A percentile compares a stretch with the other conserved stretches of the same genome.
These are phyloP conservation scores for Epizoanthus stellaris DNA, from an alignment of 92 coral and sea anemone genomes.

Conservation along the genomic window DNA sequence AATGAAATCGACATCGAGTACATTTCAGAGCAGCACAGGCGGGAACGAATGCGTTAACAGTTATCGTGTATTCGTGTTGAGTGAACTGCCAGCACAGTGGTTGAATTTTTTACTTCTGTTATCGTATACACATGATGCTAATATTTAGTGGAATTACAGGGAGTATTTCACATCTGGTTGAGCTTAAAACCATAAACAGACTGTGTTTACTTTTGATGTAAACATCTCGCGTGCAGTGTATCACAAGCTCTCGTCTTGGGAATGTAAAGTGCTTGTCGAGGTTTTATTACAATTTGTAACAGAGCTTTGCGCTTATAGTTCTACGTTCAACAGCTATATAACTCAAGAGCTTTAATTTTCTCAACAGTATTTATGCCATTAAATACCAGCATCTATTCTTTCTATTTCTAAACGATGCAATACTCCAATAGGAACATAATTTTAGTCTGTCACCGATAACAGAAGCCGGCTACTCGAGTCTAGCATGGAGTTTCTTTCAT, in stretches of 20 bases:
- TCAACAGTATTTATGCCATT: not conserved
- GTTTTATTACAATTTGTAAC: not conserved
- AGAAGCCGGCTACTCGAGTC: conserved; percentile 3
- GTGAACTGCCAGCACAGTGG: not conserved
- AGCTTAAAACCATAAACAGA: conserved; percentile 32
- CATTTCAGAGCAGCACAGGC: not conserved
- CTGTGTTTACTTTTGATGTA: conserved; percentile 32
- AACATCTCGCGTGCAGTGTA: not conserved
- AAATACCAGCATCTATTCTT: not conserved
- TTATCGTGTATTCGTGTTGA: too few species aligned
- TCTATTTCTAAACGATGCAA: too few species aligned
- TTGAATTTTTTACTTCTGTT: conserved; percentile 2
- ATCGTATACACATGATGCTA: not conserved
- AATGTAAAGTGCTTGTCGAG: not conserved
- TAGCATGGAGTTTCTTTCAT: conserved; percentile 34
- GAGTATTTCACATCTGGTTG: not conserved
- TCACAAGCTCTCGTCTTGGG: not conserved
- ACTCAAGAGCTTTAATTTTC: not conserved
- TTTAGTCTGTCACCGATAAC: conserved; percentile 16
- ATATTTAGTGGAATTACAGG: conserved; percentile 11
- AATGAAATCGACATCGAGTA: conserved; percentile 14
- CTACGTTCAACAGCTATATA: not conserved
- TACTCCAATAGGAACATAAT: not conserved
- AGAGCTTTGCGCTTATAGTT: not conserved
- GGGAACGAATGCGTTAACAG: too few species aligned